Evolutionary conservation across 1,140 invertebrate species (phyloP).

Genomic region (Mycetomoellerius zeteki): DNA sequence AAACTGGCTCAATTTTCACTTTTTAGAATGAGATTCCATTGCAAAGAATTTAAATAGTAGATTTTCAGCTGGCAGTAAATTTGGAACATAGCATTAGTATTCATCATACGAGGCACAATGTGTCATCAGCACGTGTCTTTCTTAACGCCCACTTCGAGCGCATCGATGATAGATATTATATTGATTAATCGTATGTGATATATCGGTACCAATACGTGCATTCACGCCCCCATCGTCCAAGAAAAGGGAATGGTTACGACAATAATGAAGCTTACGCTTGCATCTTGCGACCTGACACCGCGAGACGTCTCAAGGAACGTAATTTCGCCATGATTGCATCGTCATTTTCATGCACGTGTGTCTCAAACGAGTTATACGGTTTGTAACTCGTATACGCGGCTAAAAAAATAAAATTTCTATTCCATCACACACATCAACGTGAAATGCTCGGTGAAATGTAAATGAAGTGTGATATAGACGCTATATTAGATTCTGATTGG

Average conservation of each 20-base stretch:
- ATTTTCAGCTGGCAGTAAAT: too few species aligned
- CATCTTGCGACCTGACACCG: conserved; percentile 31
- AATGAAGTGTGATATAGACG: neutral
- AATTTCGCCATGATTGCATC: conserved; percentile 37
- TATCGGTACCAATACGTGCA: conserved; percentile 42
- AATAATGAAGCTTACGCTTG: conserved; percentile 50
- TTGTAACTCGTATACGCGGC: neutral
- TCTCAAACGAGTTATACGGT: neutral
- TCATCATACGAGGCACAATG: conserved; percentile 14
- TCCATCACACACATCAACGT: neutral
- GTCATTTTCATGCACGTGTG: conserved; percentile 24
- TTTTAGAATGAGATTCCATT: too few species aligned
- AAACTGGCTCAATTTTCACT: too few species aligned
- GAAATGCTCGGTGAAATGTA: conserved; percentile 24
- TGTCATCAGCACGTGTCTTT: conserved; percentile 38
- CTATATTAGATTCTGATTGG: neutral
- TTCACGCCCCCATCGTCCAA: conserved; percentile 67
- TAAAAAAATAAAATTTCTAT: conserved; percentile 34
- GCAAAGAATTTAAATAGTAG: too few species aligned
- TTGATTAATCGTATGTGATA: conserved; percentile 68
- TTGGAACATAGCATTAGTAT: conserved; percentile 24
- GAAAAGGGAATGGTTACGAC: conserved; percentile 72
- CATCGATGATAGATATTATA: conserved; percentile 33
- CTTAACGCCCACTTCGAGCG: conserved; percentile 25
- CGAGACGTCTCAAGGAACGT: conserved; percentile 44